A percentile compares a stretch with the other conserved stretches of the same genome.
These are phyloP conservation scores for Argyrosomus japonicus DNA, from an alignment of 2,113 vertebrate genomes.

Conservation along the genomic window DNA sequence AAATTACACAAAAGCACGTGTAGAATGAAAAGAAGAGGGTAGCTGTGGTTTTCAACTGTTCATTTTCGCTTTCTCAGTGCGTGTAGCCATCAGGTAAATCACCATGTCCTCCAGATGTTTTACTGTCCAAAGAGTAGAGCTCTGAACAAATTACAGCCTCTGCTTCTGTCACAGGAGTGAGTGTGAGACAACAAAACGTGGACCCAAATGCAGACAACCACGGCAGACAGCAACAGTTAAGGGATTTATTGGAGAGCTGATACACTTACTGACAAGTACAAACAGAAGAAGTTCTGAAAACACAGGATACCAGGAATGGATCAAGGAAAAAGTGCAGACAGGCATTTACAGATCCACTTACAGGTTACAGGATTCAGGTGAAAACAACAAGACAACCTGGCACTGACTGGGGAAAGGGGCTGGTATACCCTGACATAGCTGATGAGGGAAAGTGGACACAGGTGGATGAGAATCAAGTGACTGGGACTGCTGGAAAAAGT, in stretches of 20 bases:
- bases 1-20: conserved; percentile 31
- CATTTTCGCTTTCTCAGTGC: conserved; percentile 49
- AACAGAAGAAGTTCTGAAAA: not conserved
- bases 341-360: not conserved
- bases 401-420: not conserved
- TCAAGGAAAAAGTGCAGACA: not conserved
- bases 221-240: not conserved
- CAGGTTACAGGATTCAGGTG: not conserved
- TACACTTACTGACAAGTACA: not conserved
- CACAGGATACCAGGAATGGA: not conserved
- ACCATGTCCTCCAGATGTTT: conserved; percentile 55
- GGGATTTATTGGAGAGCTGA: not conserved
- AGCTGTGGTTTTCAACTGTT: conserved; percentile 25
- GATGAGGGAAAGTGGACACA: not conserved
- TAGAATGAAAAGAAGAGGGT: conserved; percentile 41
- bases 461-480: not conserved
- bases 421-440: not conserved
- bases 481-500: too few species aligned
- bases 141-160: conserved; percentile 37
- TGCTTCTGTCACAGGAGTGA: not conserved
- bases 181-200: not conserved
- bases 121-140: not conserved
- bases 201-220: not conserved
- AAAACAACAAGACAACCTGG: not conserved
- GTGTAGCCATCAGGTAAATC: conserved; percentile 24